Evolutionary conservation across 1,140 invertebrate genomes (phyloP).

Genomic region (Trigoniulus corallinus): DNA sequence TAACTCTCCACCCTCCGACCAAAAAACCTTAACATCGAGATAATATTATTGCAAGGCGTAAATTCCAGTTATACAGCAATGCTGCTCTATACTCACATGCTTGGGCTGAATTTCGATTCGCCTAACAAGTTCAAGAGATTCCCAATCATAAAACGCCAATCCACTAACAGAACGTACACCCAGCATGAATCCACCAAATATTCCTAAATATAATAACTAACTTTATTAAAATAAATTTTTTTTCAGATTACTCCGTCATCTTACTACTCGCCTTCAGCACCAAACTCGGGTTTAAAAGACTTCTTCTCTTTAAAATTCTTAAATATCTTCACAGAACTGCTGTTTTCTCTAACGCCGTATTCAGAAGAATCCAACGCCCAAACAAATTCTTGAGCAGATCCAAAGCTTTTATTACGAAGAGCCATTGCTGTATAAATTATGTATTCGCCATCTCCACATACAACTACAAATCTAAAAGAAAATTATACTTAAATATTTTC

Average conservation of each 20-base stretch:
- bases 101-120: conserved; percentile 91
- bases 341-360: conserved; percentile 78
- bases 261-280: conserved; percentile 81
- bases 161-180: conserved; percentile 87
- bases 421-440: conserved; percentile 99
- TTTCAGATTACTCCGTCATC: too few species aligned
- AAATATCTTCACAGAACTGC: conserved; percentile 80
- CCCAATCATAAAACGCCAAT: conserved; percentile 95
- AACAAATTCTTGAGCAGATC: conserved; percentile 94
- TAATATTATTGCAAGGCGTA: not conserved
- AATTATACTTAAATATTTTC: not conserved
- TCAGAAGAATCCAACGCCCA: conserved; percentile 96
- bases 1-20: conserved; percentile 91
- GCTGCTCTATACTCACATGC: conserved; percentile 31
- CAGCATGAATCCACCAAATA: conserved; percentile 87
- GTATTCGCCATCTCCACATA: conserved; percentile 98
- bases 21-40: conserved; percentile 48
- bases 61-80: too few species aligned
- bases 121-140: conserved; percentile 73
- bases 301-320: conserved; percentile 98
- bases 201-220: conserved; percentile 38
- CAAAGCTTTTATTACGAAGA: conserved; percentile 94
- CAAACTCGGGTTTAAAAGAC: conserved; percentile 87
- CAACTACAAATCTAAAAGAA: conserved; percentile 67
- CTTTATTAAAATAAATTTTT: not conserved